These are phyloP conservation scores for Maniola jurtina DNA, from an alignment of 1,140 invertebrate species.

Conservation along the genomic window DNA sequence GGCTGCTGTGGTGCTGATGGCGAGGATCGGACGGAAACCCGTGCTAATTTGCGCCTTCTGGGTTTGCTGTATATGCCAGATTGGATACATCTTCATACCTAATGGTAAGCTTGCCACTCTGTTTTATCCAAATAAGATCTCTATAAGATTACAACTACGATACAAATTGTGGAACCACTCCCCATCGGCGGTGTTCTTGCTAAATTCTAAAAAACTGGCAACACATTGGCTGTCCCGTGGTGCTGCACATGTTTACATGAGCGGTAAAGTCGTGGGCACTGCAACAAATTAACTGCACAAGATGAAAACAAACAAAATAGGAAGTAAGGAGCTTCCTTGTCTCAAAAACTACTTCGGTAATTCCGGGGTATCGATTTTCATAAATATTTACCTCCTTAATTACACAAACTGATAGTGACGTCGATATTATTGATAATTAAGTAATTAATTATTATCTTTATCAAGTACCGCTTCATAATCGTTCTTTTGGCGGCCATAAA, in stretches of 20 bases:
- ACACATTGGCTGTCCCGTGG: no score
- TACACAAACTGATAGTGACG: no score
- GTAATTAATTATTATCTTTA: neutral
- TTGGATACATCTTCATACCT: constrained; percentile 84
- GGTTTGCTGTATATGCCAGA: constrained; percentile 83
- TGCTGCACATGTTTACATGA: no score
- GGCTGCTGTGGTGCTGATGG: constrained; percentile 64
- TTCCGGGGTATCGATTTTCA: neutral
- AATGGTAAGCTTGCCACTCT: constrained; percentile 52
- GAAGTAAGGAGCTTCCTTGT: no score
- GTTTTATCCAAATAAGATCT: no score
- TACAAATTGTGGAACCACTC: no score
- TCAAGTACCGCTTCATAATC: neutral
- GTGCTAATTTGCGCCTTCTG: constrained; percentile 86
- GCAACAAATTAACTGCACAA: no score
- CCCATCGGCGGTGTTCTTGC: no score
- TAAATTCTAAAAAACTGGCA: no score
- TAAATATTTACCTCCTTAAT: neutral
- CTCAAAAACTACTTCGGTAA: neutral
- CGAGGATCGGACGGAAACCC: constrained; percentile 66
- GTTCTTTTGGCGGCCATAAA: neutral
- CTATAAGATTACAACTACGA: no score
- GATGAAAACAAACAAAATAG: no score
- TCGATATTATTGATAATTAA: neutral
- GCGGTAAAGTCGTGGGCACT: no score